Evolutionary conservation across 1,140 invertebrate species (phyloP), one percentile per base, ranked within the genome.

Genomic region (Nasonia vitripennis): DNA sequence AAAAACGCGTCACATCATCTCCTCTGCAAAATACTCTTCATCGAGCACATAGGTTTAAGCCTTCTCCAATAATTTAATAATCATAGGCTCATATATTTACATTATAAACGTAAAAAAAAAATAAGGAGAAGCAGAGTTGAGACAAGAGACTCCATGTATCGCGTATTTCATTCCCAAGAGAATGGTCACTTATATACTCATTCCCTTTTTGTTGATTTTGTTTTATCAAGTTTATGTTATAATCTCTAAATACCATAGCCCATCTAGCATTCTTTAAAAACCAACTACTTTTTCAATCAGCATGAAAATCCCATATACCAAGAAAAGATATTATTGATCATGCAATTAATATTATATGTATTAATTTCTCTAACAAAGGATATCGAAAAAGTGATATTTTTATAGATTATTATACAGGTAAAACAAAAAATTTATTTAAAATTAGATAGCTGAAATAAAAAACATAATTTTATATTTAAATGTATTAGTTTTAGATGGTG

Each of bases 1-100:
- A 93, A 93, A 88, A 92, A 93, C 92, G 92, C 92, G 90, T 93
- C 91, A 93, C 81, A 86, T 93, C 89, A 88, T 93, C 90, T 92
- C 90, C 89, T 90, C 88, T 85, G 91, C 89, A 81, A 82, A 78
- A 81, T 75, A 68, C 89, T 90, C 91, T 89, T 91, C 81, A 73
- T 90, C 90, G 92, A 91, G 92, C 91, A 93, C 90, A 90, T 91
- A 91, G 87, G 89, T 84, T n/a, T 90, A 89, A 90, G 87, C 89
- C 89, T 88, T 89, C 88, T 91, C 88, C 85, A 84, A 85, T 79
- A 87, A 86, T 86, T 89, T 86, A 89, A 77, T 67, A 88, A 90
- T 73, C 87, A 88, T 87, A 89, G 67, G 34, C 87, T 84, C 31
- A 83, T 83, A 31, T 82, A 83, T 23, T 73, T 73, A 81, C 14